Evolutionary conservation across 2,113 vertebrate species (phyloP).

Genomic region (Scopus umbretta): DNA sequence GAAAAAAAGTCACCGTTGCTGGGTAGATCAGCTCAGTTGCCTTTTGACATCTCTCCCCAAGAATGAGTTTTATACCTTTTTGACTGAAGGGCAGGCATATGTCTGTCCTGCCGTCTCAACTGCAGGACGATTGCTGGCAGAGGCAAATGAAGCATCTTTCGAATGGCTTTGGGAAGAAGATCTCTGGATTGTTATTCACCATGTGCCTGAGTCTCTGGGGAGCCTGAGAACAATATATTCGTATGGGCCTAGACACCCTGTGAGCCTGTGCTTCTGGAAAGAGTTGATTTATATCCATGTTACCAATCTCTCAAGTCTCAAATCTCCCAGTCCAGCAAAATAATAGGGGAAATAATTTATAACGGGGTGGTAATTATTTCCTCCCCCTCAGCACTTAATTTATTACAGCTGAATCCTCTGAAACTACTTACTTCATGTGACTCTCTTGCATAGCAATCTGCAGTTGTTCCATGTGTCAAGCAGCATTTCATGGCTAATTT

Average conservation of each 20-base stretch:
- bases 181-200: neutral
- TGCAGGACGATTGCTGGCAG: neutral
- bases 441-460: neutral
- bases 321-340: neutral
- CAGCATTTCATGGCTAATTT: slow-evolving; percentile 27
- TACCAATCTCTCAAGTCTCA: neutral
- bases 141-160: neutral
- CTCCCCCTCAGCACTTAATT: neutral
- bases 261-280: neutral
- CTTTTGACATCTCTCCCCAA: neutral
- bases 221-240: neutral
- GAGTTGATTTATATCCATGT: slow-evolving; percentile 9
- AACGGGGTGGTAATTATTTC: slow-evolving; percentile 15
- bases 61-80: neutral
- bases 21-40: neutral
- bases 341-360: slow-evolving; percentile 38
- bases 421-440: neutral
- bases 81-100: neutral
- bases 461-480: slow-evolving; percentile 10
- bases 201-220: neutral
- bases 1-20: neutral
- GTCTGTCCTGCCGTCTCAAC: neutral
- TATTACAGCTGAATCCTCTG: slow-evolving; percentile 11
- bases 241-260: neutral
- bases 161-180: neutral